Base-by-base conservation (phyloP, 2,888 invertebrate species). In the Leptopilina drosophilae region DNA sequence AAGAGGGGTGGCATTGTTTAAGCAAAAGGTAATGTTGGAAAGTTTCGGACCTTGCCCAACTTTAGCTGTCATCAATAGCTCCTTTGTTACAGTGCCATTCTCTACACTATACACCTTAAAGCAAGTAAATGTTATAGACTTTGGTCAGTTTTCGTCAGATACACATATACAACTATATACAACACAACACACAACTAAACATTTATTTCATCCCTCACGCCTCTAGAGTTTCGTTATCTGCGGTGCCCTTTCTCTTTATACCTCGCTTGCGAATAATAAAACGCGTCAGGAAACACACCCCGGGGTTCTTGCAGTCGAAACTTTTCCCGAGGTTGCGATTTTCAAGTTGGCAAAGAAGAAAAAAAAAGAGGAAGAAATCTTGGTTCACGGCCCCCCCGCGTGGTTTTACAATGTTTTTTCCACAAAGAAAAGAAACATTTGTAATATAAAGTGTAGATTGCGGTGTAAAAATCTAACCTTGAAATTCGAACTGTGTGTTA, bases 251-350 rank as follows among this genome's bases (percentile, higher is more conserved):
- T 73, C 12, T 73, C 56, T 73, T 73, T 73, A 73, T 73, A 56
- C 73, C 56, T 40, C 73, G 56, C 56, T 73, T 73, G 56, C 69
- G 69, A 53, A n/a, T 33, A 33, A 73, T 73, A 73, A 73, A 69
- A 56, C 67, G n/a, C 33, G 40, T 15, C 62, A 56, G 56, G 33
- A 73, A 73, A 56, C 26, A 56, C 26, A 73, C 56, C 73, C 73
- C 33, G 53, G 33, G 73, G 73, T 73, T 73, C 64, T 26, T 42
- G 42, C 64, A 64, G 33, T 40, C 62, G 12, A 73, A 73, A 73
- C 33, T 56, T 73, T 73, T 56, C 33, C 15, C 56, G 33, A 9
- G 26, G 33, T 56, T 56, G 73, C 53, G 33, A 56, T 73, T 62
- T 62, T 73, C 56, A 59, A 73, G 33, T 49, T 12, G 49, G 49